phyloP scores from a whole-genome alignment of 2,888 invertebrate species.

The Steinernema scapterisci region DNA sequence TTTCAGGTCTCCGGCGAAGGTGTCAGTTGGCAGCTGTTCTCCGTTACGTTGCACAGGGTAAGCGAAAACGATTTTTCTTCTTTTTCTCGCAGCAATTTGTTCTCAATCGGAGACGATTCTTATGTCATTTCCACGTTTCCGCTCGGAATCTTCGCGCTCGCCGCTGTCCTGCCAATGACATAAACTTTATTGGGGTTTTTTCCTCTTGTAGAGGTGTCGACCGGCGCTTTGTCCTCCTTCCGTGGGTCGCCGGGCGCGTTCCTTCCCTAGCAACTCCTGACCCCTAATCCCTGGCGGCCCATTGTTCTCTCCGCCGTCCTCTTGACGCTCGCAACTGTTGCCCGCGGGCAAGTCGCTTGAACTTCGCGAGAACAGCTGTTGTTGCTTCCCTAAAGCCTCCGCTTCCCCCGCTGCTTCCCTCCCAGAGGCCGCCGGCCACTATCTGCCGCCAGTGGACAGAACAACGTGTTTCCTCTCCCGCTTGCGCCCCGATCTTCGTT shows the following conservation, averaged over 20 bases:
- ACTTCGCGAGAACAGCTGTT: not conserved
- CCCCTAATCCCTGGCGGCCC: conserved; percentile 4
- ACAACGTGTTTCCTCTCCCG: not conserved
- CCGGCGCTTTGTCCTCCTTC: conserved; percentile 22
- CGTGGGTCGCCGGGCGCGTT: too few relatives aligned
- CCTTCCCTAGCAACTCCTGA: not conserved
- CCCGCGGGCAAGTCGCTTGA: not conserved
- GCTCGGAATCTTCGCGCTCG: not conserved
- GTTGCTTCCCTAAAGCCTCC: conserved; percentile 12
- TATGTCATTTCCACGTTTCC: conserved; percentile 17
- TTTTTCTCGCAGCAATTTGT: conserved; percentile 30
- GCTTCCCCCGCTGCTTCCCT: conserved; percentile 13
- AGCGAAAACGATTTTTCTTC: conserved; percentile 41
- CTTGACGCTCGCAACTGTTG: conserved; percentile 18
- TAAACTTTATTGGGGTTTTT: conserved; percentile 12
- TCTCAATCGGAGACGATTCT: conserved; percentile 13
- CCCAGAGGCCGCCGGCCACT: not conserved
- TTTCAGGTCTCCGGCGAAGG: conserved; percentile 16
- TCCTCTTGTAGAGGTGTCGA: conserved; percentile 11
- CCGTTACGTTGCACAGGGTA: conserved; percentile 63
- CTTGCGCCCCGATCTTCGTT: conserved; percentile 17
- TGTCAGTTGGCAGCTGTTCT: conserved; percentile 62
- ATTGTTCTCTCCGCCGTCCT: conserved; percentile 17
- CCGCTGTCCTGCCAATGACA: conserved; percentile 1
- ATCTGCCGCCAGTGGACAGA: not conserved